phyloP scores from a whole-genome alignment of 2,888 invertebrate genomes.

The Bruchidius siliquastri region DNA sequence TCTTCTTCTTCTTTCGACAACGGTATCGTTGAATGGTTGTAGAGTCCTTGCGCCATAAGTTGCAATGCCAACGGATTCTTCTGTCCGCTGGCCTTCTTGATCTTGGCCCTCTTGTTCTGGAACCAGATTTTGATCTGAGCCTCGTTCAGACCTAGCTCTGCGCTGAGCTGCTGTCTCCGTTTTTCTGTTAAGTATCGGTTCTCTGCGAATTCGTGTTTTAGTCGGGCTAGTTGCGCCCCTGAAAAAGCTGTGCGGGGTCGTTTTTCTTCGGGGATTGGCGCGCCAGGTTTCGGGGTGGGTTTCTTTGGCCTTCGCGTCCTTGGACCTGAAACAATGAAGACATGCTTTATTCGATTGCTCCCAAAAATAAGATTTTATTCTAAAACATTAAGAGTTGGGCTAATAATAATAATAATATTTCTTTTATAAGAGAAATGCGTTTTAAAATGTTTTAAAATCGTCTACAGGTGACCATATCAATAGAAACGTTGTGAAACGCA shows the following conservation, averaged over 20 bases:
- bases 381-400: too few species aligned
- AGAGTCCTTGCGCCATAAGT: constrained; percentile 90
- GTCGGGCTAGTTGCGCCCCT: constrained; percentile 81
- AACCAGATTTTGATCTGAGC: constrained; percentile 98
- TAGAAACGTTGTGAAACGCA: too few species aligned
- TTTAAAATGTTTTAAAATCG: too few species aligned
- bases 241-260: constrained; percentile 95
- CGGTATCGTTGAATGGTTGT: constrained; percentile 73
- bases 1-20: constrained; percentile 53
- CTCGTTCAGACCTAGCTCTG: constrained; percentile 87
- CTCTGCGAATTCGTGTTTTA: constrained; percentile 91
- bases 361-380: too few species aligned
- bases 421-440: too few species aligned
- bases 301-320: constrained; percentile 55
- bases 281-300: constrained; percentile 45
- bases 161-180: constrained; percentile 83
- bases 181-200: constrained; percentile 91
- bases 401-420: too few species aligned
- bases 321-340: constrained; percentile 50
- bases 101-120: constrained; percentile 94
- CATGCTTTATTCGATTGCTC: too few species aligned
- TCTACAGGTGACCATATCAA: too few species aligned
- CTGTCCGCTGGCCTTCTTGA: constrained; percentile 85
- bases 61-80: constrained; percentile 83
- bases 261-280: constrained; percentile 64